These are phyloP conservation scores for Trichoplusia ni DNA, from an alignment of 1,140 invertebrate species.

Conservation along the genomic window DNA sequence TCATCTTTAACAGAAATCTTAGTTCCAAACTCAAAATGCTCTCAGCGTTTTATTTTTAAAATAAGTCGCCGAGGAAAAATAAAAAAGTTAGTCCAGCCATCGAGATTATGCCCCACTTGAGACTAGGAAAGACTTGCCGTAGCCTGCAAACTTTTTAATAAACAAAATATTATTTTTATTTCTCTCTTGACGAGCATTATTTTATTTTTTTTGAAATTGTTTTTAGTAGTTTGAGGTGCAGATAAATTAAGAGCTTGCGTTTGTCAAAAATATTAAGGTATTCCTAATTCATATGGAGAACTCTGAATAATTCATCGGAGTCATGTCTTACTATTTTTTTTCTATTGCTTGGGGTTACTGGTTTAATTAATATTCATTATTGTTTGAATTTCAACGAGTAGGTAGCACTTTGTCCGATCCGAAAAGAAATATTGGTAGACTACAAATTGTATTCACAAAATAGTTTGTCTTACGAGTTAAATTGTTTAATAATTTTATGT, in stretches of 20 bases:
- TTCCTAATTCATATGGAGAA: too few relatives aligned
- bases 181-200: background rate
- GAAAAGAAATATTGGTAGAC: background rate
- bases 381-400: too few relatives aligned
- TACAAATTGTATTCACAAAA: background rate
- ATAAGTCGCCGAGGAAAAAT: slow-evolving; percentile 48
- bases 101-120: slow-evolving; percentile 45
- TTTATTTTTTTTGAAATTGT: slow-evolving; percentile 9
- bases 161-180: slow-evolving; percentile 45
- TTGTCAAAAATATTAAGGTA: too few relatives aligned
- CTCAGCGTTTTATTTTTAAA: slow-evolving; percentile 45
- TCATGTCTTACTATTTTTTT: too few relatives aligned
- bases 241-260: background rate
- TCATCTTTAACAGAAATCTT: slow-evolving; percentile 36
- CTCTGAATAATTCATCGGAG: too few relatives aligned
- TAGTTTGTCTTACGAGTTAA: too few relatives aligned
- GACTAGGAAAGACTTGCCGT: slow-evolving; percentile 34
- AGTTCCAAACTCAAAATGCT: slow-evolving; percentile 47
- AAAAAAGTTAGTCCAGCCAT: slow-evolving; percentile 39
- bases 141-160: slow-evolving; percentile 49
- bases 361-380: too few relatives aligned
- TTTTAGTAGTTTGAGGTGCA: background rate
- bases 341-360: too few relatives aligned
- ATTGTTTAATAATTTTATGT: too few relatives aligned
- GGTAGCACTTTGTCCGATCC: too few relatives aligned